Percentiles rank a stretch among this genome's conserved stretches.
phyloP scores from a whole-genome alignment of 2,888 invertebrate genomes.

The Drosophila subsilvestris region DNA sequence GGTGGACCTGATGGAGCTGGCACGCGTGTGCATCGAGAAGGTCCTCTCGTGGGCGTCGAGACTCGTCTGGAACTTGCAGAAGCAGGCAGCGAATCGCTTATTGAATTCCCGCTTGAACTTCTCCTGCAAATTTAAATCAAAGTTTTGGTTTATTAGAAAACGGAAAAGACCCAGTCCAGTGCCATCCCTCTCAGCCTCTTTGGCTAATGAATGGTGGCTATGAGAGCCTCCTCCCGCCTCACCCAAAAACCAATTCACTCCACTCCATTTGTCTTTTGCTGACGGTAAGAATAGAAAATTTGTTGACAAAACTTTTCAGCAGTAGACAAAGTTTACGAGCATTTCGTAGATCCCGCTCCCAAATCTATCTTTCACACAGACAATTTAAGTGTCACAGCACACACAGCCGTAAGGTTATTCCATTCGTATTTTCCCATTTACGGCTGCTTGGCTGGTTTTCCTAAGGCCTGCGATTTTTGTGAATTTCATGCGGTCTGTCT shows the following conservation, averaged over 20 bases:
- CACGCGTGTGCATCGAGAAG: conserved; percentile 83
- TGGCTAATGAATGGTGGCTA: conserved; percentile 26
- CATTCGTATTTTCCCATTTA: conserved; percentile 30
- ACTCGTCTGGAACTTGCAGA: conserved; percentile 81
- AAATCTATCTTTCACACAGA: conserved; percentile 63
- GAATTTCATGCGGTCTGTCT: conserved; percentile 25
- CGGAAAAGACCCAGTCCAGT: background rate
- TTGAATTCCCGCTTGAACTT: conserved; percentile 92
- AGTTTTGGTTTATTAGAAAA: background rate
- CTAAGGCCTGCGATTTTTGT: conserved; percentile 27
- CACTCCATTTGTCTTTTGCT: conserved; percentile 35
- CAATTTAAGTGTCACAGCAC: conserved; percentile 42
- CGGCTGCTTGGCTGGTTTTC: conserved; percentile 13
- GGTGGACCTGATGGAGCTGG: conserved; percentile 83
- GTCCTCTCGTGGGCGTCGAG: conserved; percentile 81
- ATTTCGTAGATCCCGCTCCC: conserved; percentile 29
- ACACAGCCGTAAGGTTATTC: conserved; percentile 49
- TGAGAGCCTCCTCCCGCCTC: background rate
- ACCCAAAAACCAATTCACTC: background rate
- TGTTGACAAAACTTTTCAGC: conserved; percentile 54
- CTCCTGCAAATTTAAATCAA: conserved; percentile 86
- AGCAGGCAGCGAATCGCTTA: conserved; percentile 87
- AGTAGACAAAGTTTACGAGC: conserved; percentile 47
- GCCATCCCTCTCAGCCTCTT: conserved; percentile 8
- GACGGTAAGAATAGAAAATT: conserved; percentile 51